Conservation (phyloP, 2,888 invertebrate species). For the Ephialtes manifestator region DNA sequence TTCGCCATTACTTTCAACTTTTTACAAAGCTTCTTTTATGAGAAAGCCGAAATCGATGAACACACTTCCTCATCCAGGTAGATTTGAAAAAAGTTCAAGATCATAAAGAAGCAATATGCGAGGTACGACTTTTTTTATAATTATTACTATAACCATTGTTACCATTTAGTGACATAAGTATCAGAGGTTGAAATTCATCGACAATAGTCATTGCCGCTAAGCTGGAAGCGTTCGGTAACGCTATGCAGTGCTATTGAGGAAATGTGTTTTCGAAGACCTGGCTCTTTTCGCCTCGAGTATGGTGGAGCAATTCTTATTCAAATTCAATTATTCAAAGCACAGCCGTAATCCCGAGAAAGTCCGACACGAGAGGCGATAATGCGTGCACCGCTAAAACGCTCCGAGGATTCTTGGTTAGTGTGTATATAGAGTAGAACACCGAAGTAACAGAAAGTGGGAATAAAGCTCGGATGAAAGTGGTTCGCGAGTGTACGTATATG, state of each 20-base stretch:
- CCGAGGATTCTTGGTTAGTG: conserved; percentile 43
- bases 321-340: conserved; percentile 67
- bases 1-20: no score
- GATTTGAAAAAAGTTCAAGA: no score
- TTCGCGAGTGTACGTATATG: background rate
- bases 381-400: conserved; percentile 46
- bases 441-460: conserved; percentile 62
- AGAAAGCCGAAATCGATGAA: no score
- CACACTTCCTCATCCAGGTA: no score
- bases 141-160: background rate
- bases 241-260: background rate
- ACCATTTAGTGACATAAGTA: background rate
- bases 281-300: conserved; percentile 7
- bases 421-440: conserved; percentile 52
- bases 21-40: no score
- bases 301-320: conserved; percentile 54
- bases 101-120: no score
- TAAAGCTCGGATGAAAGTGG: conserved; percentile 36
- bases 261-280: conserved; percentile 3
- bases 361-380: conserved; percentile 47
- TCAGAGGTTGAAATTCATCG: background rate
- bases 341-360: conserved; percentile 51
- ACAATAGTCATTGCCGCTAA: conserved; percentile 4
- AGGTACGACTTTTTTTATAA: no score
- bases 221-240: background rate